phyloP scores from a whole-genome alignment of 2,888 invertebrate genomes.

The Pycnomerus fuliginosus region DNA sequence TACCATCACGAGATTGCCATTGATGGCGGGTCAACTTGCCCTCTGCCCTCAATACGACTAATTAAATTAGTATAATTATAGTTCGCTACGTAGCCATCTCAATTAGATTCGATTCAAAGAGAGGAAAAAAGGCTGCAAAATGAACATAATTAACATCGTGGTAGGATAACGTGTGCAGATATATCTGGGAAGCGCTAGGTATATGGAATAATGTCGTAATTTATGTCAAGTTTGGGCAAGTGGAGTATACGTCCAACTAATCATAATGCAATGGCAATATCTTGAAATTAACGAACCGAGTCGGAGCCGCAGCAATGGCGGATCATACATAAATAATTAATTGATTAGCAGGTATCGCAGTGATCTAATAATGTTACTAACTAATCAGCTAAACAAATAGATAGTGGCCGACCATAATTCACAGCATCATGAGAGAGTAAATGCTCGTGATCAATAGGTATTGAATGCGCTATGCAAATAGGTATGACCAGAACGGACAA shows the following conservation, averaged over 20 bases:
- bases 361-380: constrained; percentile 56
- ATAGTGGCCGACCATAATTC: constrained; percentile 55
- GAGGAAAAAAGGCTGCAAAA: too few species aligned
- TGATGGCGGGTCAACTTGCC: constrained; percentile 37
- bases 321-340: constrained; percentile 55
- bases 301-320: constrained; percentile 35
- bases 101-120: too few species aligned
- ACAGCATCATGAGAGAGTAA: constrained; percentile 52
- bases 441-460: constrained; percentile 54
- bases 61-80: constrained; percentile 40
- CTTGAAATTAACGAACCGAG: constrained; percentile 50
- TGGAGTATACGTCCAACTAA: too few species aligned
- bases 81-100: constrained; percentile 15
- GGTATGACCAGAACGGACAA: constrained; percentile 40
- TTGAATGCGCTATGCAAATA: constrained; percentile 54
- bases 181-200: too few species aligned
- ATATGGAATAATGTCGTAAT: too few species aligned
- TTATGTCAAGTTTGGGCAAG: too few species aligned
- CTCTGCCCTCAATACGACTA: constrained; percentile 38
- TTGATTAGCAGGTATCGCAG: constrained; percentile 55
- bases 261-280: constrained; percentile 33
- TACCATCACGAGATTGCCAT: constrained; percentile 39
- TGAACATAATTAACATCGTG: too few species aligned
- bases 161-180: too few species aligned
- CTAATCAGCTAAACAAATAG: constrained; percentile 57